These are phyloP conservation scores for Sus scrofa DNA, from an alignment of 2,113 vertebrate species.

Conservation along the genomic window DNA sequence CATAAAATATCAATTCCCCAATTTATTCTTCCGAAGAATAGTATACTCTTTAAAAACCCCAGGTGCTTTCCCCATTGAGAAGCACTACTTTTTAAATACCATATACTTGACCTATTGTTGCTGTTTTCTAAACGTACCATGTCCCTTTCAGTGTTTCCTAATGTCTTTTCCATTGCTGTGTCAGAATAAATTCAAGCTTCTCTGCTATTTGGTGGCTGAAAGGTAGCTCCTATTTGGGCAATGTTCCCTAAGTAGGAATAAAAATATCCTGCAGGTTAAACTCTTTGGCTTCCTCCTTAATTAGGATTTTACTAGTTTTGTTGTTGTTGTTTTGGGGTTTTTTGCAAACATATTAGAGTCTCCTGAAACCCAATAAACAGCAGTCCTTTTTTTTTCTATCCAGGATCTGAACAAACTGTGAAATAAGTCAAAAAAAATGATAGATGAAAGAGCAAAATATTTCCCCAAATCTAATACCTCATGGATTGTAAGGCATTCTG, in stretches of 20 bases:
- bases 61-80: not conserved
- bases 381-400: not conserved
- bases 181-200: slow-evolving; percentile 8
- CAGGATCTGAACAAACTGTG: not conserved
- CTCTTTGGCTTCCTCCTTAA: not conserved
- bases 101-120: not conserved
- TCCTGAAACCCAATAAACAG: not conserved
- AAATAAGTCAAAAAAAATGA: not conserved
- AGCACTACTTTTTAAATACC: not conserved
- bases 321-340: not conserved
- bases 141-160: not conserved
- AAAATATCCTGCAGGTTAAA: not conserved
- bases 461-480: not conserved
- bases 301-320: not conserved
- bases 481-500: not conserved
- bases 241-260: not conserved
- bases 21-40: not conserved
- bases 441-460: not conserved
- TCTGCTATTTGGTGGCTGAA: not conserved
- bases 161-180: slow-evolving; percentile 1
- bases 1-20: not conserved
- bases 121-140: not conserved
- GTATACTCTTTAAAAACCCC: not conserved
- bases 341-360: not conserved
- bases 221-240: not conserved